Evolutionary conservation across 2,113 vertebrate species (phyloP), one percentile per base, ranked within the genome.

Genomic region (Semnornis frantzii): DNA sequence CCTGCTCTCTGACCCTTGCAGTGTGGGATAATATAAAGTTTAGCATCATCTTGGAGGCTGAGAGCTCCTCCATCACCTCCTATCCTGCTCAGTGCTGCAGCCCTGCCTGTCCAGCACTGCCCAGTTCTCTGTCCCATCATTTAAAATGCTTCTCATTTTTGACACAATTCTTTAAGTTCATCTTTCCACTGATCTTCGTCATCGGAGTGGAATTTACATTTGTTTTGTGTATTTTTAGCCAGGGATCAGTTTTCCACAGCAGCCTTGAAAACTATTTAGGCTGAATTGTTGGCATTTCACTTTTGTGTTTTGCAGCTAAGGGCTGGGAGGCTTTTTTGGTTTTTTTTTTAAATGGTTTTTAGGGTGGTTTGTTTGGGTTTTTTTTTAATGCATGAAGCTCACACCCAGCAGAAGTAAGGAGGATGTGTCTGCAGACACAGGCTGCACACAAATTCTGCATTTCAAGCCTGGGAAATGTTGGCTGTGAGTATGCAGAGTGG

Each of bases 61-160:
- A n/a, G 75, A 37, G 66, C 63, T 72, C 70, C 63, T 48, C 0
- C 14, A 0, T 52, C 90, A 33, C 17, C 48, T 31, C 21, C 20
- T 25, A 15, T 28, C 60, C 34, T 6, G 28, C 68, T 5, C 48
- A 5, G 46, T 4, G 17, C 48, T 57, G 66, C 31, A 17, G 66
- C 62, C 34, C 77, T 82, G 63, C 77, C 82, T 33, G 37, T 16
- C 58, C 58, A 15, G 66, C 66, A 14, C 23, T 6, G 15, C 4
- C 28, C 90, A 19, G 0, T 3, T 48, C 84, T 89, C 89, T 90
- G 89, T 17, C 66, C 84, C 14, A 5, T 80, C 78, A 77, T 3
- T 92, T 91, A 85, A 96, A 95, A 94, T 96, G 19, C 60, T 70
- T 94, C 84, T 93, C 91, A 94, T 95, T 94, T 93, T 89, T 93